Evolutionary conservation across 2,888 invertebrate genomes (phyloP), one percentile per base, ranked within the genome.

Genomic region (Tortrix viridana): DNA sequence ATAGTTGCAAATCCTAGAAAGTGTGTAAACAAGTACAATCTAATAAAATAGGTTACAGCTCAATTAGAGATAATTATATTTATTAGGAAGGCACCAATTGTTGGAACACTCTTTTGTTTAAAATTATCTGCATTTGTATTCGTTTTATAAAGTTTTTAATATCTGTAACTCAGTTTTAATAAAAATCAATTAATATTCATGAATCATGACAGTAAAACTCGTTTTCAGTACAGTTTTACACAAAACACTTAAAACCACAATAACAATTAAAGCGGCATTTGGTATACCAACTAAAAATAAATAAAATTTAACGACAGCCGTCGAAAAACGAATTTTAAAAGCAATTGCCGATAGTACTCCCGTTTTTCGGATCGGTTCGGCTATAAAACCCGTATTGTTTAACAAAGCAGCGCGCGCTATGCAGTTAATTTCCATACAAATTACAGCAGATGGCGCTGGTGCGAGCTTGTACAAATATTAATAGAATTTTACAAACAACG

Each of bases 391-490:
- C 18, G 46, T 16, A 12, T 38, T 12, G 23, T 44, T 3, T 9
- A 48, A 47, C 32, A 22, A 19, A 32, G 46, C 46, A 43, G 16
- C 12, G 4, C 55, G 53, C 38, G 48, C 57, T 57, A 57, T 57
- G 55, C 47, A 56, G 19, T 16, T n/a, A 23, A 57, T 57, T 48
- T 23, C 47, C 57, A 57, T 57, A 57, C 57, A 48, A 48, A 57
- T 48, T 22, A 48, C 48, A 47, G 12, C 46, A 47, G 46, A 48
- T 57, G 48, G 47, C 43, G 53, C n/a, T 41, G 16, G 44, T 38
- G 47, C 16, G 46, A 41, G 41, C 26, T 37, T 52, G 16, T 16
- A 14, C 57, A 38, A 47, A 56, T 47, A 48, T 48, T 57, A 57
- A 57, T 57, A 56, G 47, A 56, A 56, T 56, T 38, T 47, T n/a